Evolutionary conservation across 2,888 invertebrate species (phyloP).

Genomic region (Ceriagrion tenellum): DNA sequence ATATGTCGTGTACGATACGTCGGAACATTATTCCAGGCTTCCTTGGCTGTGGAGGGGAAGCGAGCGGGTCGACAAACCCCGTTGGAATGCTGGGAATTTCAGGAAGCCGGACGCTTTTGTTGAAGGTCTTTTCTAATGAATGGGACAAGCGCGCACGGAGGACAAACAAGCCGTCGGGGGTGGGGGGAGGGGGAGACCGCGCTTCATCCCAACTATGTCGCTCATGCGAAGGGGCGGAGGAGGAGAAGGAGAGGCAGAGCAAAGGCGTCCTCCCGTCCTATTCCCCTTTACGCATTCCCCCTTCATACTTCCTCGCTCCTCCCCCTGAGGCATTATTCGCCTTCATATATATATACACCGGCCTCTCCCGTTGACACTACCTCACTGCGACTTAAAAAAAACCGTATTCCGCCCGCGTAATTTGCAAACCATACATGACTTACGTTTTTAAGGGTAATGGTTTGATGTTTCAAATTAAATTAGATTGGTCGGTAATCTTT

Average conservation of each 20-base stretch:
- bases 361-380: too few species aligned
- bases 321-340: too few species aligned
- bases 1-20: too few species aligned
- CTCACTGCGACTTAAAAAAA: too few species aligned
- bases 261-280: too few species aligned
- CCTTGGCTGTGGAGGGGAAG: neutral
- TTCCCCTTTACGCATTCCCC: neutral
- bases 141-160: neutral
- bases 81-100: neutral
- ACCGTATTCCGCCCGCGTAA: too few species aligned
- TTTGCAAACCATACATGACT: too few species aligned
- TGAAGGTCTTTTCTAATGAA: neutral
- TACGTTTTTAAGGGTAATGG: too few species aligned
- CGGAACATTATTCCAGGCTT: too few species aligned
- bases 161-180: neutral
- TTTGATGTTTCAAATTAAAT: too few species aligned
- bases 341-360: too few species aligned
- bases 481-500: too few species aligned
- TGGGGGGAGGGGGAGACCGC: neutral
- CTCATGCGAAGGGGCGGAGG: neutral
- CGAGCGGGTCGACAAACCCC: neutral
- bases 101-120: neutral
- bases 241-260: neutral
- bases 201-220: neutral
- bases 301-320: neutral